Percentiles rank a stretch among this genome's conserved stretches.
These are phyloP conservation scores for Corynorhinus townsendii DNA, from an alignment of 2,113 vertebrate genomes.

Conservation along the genomic window DNA sequence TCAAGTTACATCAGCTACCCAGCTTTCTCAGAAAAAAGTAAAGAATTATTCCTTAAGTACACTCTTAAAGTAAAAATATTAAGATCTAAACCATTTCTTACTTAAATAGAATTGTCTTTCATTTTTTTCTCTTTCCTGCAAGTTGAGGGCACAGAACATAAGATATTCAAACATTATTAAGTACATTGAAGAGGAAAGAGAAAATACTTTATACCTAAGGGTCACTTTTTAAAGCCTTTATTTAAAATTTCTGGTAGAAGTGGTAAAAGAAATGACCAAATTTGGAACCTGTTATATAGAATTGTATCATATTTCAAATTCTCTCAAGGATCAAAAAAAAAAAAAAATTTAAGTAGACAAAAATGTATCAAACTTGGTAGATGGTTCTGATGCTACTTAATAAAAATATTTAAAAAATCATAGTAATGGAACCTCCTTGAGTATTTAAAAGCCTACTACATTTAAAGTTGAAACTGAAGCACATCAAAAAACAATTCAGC, in stretches of 20 bases:
- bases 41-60: not conserved
- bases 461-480: slow-evolving; percentile 57
- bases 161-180: not conserved
- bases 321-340: not conserved
- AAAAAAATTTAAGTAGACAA: not conserved
- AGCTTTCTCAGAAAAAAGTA: not conserved
- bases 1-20: not conserved
- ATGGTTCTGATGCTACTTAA: not conserved
- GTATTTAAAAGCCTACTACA: slow-evolving; percentile 23
- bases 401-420: not conserved
- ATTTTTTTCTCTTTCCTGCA: not conserved
- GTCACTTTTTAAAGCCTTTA: not conserved
- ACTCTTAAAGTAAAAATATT: not conserved
- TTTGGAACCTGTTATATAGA: not conserved
- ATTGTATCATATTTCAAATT: not conserved
- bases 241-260: slow-evolving; percentile 15
- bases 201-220: not conserved
- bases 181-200: not conserved
- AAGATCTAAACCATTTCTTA: not conserved
- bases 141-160: not conserved
- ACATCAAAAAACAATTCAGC: slow-evolving; percentile 54
- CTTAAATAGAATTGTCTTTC: not conserved
- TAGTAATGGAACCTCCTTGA: not conserved
- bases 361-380: not conserved
- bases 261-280: slow-evolving; percentile 1